Evolutionary conservation across 2,797 vertebrate genomes (phyloP).

Genomic region (Poecilia picta): DNA sequence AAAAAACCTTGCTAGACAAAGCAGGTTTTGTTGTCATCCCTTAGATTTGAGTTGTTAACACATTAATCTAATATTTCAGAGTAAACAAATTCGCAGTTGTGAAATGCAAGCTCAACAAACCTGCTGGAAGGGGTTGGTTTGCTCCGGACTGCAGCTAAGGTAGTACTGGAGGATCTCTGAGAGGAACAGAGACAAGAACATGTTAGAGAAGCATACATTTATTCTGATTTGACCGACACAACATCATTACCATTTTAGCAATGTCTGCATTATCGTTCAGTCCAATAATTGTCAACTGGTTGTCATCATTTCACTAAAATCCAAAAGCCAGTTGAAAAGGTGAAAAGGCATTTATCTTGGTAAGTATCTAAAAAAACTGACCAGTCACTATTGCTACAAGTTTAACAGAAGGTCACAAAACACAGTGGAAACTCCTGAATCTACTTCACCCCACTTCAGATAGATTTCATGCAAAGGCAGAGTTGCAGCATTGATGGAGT

Average conservation of each 20-base stretch:
- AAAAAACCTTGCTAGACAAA: conserved; percentile 28
- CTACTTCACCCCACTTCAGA: neutral
- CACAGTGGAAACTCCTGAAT: conserved; percentile 1
- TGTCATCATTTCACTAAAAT: neutral
- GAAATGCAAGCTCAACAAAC: conserved; percentile 59
- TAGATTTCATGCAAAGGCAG: neutral
- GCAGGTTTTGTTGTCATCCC: conserved; percentile 3
- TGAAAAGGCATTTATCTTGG: neutral
- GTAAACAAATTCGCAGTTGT: neutral
- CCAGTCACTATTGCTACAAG: neutral
- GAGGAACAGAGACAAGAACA: neutral
- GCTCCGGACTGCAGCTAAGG: conserved; percentile 85
- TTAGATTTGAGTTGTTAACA: conserved; percentile 6
- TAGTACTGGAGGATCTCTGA: conserved; percentile 92
- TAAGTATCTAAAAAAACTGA: neutral
- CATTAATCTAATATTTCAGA: neutral
- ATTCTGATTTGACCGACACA: neutral
- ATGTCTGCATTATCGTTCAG: neutral
- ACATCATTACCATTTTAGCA: neutral
- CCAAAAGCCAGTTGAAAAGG: neutral
- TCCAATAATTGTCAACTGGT: neutral
- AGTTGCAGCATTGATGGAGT: neutral
- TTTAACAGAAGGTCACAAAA: neutral
- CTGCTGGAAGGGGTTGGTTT: conserved; percentile 95
- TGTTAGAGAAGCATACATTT: neutral